phyloP scores from a whole-genome alignment of 2,888 invertebrate genomes.

The Drosophila putrida region DNA sequence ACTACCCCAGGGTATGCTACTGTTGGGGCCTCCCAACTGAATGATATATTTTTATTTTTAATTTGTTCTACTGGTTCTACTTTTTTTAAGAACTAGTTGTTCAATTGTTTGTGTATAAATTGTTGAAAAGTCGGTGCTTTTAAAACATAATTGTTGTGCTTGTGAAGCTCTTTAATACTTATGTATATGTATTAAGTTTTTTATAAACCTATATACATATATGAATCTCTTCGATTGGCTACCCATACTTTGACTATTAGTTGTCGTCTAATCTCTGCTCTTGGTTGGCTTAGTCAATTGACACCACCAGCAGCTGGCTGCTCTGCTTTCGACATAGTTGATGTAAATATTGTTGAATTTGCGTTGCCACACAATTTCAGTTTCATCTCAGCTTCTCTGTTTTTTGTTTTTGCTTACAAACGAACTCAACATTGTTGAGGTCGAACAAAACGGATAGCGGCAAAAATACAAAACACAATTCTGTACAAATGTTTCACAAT shows the following conservation, averaged over 20 bases:
- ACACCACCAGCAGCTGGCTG: conserved; percentile 50
- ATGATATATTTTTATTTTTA: too few species aligned
- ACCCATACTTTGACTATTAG: not conserved
- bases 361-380: conserved; percentile 63
- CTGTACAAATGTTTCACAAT: conserved; percentile 77
- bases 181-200: too few species aligned
- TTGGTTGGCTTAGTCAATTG: conserved; percentile 55
- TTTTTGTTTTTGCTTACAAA: conserved; percentile 16
- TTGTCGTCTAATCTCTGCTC: conserved; percentile 7
- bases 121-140: too few species aligned
- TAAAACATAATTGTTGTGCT: too few species aligned
- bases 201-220: too few species aligned
- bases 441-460: conserved; percentile 40
- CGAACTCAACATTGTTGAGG: conserved; percentile 29
- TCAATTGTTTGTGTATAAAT: too few species aligned
- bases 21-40: too few species aligned
- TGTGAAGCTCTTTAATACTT: too few species aligned
- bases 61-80: too few species aligned
- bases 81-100: too few species aligned
- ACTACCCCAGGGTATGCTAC: too few species aligned
- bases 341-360: conserved; percentile 28
- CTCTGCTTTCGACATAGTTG: conserved; percentile 45
- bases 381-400: conserved; percentile 37
- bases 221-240: not conserved
- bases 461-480: conserved; percentile 60